Conservation (phyloP, 2,888 invertebrate genomes). For the Arge pagana region DNA sequence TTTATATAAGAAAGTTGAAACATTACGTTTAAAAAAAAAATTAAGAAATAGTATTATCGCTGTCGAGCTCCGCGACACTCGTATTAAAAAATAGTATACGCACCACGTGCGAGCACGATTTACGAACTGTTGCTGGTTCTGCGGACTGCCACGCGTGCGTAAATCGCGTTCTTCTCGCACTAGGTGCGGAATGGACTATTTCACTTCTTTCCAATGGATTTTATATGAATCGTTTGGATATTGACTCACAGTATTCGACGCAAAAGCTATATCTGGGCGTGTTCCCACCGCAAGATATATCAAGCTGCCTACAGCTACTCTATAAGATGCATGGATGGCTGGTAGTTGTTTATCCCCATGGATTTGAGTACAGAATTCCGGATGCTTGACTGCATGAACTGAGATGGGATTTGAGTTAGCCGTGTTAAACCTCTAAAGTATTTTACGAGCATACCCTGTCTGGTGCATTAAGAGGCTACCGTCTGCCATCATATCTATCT, state of each 20-base stretch:
- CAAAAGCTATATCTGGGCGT: background rate
- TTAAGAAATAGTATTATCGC: too few species aligned
- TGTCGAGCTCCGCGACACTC: too few species aligned
- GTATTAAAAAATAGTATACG: too few species aligned
- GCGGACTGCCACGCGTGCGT: too few species aligned
- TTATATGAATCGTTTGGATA: background rate
- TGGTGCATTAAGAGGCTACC: slow-evolving; percentile 22
- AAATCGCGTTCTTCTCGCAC: too few species aligned
- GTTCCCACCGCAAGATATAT: slow-evolving; percentile 2
- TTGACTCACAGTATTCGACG: background rate
- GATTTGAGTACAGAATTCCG: background rate
- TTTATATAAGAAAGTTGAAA: too few species aligned
- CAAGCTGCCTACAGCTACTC: background rate
- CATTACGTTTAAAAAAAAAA: too few species aligned
- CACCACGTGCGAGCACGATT: too few species aligned
- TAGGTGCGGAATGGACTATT: too few species aligned
- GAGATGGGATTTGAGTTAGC: slow-evolving; percentile 28
- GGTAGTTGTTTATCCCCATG: slow-evolving; percentile 2
- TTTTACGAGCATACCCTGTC: slow-evolving; percentile 1
- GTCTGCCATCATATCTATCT: slow-evolving; percentile 27
- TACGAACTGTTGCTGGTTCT: too few species aligned
- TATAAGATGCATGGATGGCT: background rate
- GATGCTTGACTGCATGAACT: slow-evolving; percentile 24
- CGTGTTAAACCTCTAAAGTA: slow-evolving; percentile 21
- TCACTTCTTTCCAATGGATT: slow-evolving; percentile 1